Percentiles rank a stretch among this genome's conserved stretches.
These are phyloP conservation scores for Ctenopoma kingsleyae DNA, from an alignment of 2,797 vertebrate genomes.

Conservation along the genomic window DNA sequence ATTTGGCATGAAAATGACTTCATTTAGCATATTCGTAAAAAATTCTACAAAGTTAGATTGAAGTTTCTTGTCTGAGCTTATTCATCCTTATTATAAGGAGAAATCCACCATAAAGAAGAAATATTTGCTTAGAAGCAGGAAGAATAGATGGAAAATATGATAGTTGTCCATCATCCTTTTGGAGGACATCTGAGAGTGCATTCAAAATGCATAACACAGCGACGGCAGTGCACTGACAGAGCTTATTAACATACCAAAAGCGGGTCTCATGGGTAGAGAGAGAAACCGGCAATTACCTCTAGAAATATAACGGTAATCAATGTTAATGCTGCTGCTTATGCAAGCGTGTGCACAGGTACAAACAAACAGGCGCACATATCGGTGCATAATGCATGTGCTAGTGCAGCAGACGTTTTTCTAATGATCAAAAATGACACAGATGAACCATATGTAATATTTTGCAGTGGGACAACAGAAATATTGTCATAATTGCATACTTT, in stretches of 20 bases:
- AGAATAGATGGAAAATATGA: background rate
- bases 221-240: conserved; percentile 4
- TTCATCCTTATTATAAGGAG: conserved; percentile 33
- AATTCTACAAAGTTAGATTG: conserved; percentile 33
- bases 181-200: background rate
- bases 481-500: background rate
- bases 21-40: conserved; percentile 8
- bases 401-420: background rate
- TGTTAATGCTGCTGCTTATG: conserved; percentile 43
- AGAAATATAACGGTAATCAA: conserved; percentile 42
- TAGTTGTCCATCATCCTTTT: conserved; percentile 25
- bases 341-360: background rate
- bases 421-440: conserved; percentile 12
- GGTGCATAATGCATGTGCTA: background rate
- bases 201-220: conserved; percentile 49
- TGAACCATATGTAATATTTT: conserved; percentile 11
- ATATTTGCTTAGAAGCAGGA: conserved; percentile 34
- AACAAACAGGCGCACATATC: background rate
- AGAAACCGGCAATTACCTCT: conserved; percentile 50
- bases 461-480: conserved; percentile 18
- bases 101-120: conserved; percentile 13
- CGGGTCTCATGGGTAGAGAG: conserved; percentile 10
- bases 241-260: conserved; percentile 58
- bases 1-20: conserved; percentile 14
- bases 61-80: conserved; percentile 28